Conservation (phyloP, 1,140 invertebrate species). For the Drosophila saltans region DNA sequence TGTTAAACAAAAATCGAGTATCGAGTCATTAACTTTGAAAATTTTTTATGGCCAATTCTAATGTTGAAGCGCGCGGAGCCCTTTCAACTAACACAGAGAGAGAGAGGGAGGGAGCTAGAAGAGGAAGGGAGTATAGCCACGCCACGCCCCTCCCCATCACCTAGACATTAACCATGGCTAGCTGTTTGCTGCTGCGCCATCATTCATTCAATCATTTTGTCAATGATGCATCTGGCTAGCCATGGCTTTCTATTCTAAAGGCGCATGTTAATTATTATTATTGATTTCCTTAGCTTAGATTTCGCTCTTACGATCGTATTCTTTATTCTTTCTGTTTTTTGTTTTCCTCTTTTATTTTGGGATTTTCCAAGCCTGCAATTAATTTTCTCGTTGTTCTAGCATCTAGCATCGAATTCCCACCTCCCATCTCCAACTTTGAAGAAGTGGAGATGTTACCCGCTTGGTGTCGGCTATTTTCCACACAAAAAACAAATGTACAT, state of each 20-base stretch:
- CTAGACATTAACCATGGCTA: constrained; percentile 23
- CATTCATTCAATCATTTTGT: constrained; percentile 81
- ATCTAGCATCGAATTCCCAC: not conserved
- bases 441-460: constrained; percentile 27
- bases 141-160: not conserved
- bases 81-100: constrained; percentile 26
- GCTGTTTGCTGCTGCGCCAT: constrained; percentile 22
- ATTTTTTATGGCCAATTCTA: constrained; percentile 73
- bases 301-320: constrained; percentile 46
- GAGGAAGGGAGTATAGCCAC: not conserved
- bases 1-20: constrained; percentile 60
- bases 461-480: constrained; percentile 26
- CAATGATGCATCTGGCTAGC: constrained; percentile 53
- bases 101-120: too few relatives aligned
- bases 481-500: constrained; percentile 3
- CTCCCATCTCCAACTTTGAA: not conserved
- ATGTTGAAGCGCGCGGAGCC: constrained; percentile 28
- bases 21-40: constrained; percentile 58
- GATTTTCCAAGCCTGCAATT: constrained; percentile 64
- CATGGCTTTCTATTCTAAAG: constrained; percentile 46
- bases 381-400: constrained; percentile 71
- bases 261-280: constrained; percentile 75
- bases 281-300: constrained; percentile 76
- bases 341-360: constrained; percentile 5
- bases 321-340: constrained; percentile 9